Percentiles rank a stretch among this genome's conserved stretches.
Conservation (phyloP, 2,113 vertebrate genomes). For the Pyxicephalus adspersus region DNA sequence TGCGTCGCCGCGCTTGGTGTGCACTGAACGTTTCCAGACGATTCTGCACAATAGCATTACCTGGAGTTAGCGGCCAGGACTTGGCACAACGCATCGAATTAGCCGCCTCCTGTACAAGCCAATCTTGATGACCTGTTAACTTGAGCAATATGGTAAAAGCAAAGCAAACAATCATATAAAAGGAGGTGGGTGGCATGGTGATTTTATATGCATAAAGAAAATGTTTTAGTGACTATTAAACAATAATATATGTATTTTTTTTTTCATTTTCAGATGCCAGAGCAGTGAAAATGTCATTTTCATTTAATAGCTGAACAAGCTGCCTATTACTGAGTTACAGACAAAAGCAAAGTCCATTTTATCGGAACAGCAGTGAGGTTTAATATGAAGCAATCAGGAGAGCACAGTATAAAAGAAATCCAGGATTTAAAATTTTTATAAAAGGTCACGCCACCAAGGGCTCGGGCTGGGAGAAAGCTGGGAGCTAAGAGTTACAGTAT, state of each 20-base stretch:
- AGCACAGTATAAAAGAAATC: neutral
- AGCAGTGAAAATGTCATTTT: conserved; percentile 1
- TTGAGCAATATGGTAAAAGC: neutral
- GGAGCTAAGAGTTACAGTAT: too few relatives aligned
- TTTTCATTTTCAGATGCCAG: conserved; percentile 18
- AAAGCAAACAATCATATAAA: neutral
- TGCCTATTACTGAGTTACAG: conserved; percentile 7
- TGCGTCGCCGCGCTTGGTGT: conserved; percentile 10
- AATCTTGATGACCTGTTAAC: conserved; percentile 21
- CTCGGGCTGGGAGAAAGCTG: too few relatives aligned
- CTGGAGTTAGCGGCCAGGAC: conserved; percentile 5
- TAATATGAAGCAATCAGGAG: neutral
- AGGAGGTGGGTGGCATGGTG: neutral
- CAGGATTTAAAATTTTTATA: neutral
- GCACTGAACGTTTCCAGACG: neutral
- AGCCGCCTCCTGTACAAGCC: conserved; percentile 9
- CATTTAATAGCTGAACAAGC: neutral
- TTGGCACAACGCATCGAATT: neutral
- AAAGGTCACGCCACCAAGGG: neutral
- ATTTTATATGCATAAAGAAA: neutral
- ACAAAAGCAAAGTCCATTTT: neutral
- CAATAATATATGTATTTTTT: neutral
- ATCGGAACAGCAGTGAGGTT: neutral
- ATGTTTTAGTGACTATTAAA: conserved; percentile 12
- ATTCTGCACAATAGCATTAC: conserved; percentile 7